Evolutionary conservation across 2,888 invertebrate species (phyloP), one percentile per base, ranked within the genome.

Genomic region (Incurvaria masculella): DNA sequence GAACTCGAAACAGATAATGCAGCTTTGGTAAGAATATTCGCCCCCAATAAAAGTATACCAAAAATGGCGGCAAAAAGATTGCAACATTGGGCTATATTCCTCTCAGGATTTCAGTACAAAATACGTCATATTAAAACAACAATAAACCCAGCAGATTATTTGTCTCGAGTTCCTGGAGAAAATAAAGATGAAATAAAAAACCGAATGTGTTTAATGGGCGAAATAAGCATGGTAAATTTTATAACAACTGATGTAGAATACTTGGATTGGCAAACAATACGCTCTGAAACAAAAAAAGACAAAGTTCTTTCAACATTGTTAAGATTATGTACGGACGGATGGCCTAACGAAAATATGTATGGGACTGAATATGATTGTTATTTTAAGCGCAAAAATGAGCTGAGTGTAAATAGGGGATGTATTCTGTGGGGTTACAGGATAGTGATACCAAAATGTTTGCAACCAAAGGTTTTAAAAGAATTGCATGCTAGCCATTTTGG

Each of bases 61-160:
- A 53, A 57, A 47, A 59, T 63, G 58, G 59, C 62, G 10, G 61
- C 62, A 0, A 61, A 58, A 44, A 16, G 56, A 16, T 16, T 56
- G 10, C 57, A 58, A 33, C 55, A 58, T 42, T 58, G 53, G 46
- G 51, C 55, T 3, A 57, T 56, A n/a, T 58, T 57, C 45, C 43
- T 58, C 2, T 54, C 54, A 26, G 51, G 46, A 23, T 55, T 53
- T 44, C 46, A 42, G 2, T 55, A 56, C 42, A 51, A 42, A 43
- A 47, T 57, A 4, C 46, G 40, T 44, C 51, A 56, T 44, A 55
- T 56, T 3, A 43, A 39, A 21, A 46, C 52, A 20, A 5, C 38
- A 3, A 21, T 10, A 33, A 55, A 54, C 43, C 56, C 55, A 43
- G 57, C 55, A 19, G 55, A 55, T 49, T 52, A 44, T 27, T 19